Percentiles rank a stretch among this genome's conserved stretches.
These are phyloP conservation scores for Anser brachyrhynchus DNA, from an alignment of 2,113 vertebrate species.

Conservation along the genomic window DNA sequence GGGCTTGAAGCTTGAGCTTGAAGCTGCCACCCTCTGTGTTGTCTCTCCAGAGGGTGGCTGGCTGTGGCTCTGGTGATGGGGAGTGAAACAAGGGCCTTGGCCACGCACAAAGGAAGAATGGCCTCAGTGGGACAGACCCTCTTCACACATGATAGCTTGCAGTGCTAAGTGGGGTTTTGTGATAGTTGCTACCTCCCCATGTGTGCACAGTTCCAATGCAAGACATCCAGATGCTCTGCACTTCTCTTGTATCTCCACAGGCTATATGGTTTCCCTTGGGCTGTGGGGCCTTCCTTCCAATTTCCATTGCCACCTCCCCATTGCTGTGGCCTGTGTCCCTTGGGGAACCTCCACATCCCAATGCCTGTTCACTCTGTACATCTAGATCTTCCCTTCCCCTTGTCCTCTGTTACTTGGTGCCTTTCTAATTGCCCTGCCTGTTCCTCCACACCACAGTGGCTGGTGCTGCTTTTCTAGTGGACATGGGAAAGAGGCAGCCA, in stretches of 20 bases:
- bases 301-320: neutral
- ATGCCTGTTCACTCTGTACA: neutral
- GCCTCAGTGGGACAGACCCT: neutral
- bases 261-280: neutral
- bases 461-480: neutral
- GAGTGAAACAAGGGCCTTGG: neutral
- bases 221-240: too few relatives aligned
- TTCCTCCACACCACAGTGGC: too few relatives aligned
- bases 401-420: neutral
- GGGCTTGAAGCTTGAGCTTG: neutral
- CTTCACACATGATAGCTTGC: rapidly evolving
- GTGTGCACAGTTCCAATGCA: rapidly evolving
- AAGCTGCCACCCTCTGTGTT: neutral
- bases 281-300: neutral
- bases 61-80: neutral
- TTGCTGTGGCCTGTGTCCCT: neutral
- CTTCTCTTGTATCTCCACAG: neutral
- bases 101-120: rapidly evolving
- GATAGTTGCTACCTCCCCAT: neutral
- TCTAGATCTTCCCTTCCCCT: neutral
- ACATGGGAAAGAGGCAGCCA: neutral
- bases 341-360: neutral
- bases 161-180: neutral
- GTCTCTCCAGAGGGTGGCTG: rapidly evolving
- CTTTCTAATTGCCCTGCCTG: neutral